A percentile compares a stretch with the other conserved stretches of the same genome.
phyloP scores from a whole-genome alignment of 2,888 invertebrate species.

The Isoperla grammatica region DNA sequence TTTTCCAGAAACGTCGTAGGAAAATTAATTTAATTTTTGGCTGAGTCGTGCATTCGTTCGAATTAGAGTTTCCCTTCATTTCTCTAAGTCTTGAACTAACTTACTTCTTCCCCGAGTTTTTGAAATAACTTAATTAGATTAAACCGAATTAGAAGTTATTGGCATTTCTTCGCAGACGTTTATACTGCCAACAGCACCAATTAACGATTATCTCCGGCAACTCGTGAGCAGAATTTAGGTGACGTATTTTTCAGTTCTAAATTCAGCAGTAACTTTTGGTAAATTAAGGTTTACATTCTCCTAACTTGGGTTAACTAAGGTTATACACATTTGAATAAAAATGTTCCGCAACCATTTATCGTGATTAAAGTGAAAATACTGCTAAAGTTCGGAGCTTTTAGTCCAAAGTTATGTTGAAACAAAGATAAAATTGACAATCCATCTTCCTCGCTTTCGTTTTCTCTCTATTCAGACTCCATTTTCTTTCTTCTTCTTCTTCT shows the following conservation, averaged over 20 bases:
- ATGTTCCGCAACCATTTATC: constrained; percentile 8
- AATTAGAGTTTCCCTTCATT: constrained; percentile 12
- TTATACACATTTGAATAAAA: constrained; percentile 7
- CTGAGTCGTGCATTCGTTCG: constrained; percentile 7
- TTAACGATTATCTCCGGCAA: background rate
- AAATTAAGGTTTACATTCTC: too few species aligned
- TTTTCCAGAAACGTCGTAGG: background rate
- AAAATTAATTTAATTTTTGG: constrained; percentile 9
- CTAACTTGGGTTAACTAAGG: constrained; percentile 13
- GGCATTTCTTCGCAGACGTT: background rate
- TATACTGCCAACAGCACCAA: background rate
- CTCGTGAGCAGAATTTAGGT: background rate
- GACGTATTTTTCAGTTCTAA: constrained; percentile 1
- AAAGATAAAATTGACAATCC: constrained; percentile 1
- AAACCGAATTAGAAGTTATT: constrained; percentile 11
- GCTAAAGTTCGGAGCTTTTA: constrained; percentile 3
- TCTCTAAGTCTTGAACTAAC: background rate
- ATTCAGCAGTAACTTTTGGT: background rate
- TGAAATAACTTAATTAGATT: constrained; percentile 22
- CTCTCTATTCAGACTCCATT: constrained; percentile 1
- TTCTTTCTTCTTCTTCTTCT: constrained; percentile 1
- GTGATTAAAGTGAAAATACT: background rate
- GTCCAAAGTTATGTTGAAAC: background rate
- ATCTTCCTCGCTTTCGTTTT: background rate
- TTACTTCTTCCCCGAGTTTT: constrained; percentile 11